Base-by-base conservation (phyloP, 2,113 vertebrate genomes). In the Myodes glareolus region DNA sequence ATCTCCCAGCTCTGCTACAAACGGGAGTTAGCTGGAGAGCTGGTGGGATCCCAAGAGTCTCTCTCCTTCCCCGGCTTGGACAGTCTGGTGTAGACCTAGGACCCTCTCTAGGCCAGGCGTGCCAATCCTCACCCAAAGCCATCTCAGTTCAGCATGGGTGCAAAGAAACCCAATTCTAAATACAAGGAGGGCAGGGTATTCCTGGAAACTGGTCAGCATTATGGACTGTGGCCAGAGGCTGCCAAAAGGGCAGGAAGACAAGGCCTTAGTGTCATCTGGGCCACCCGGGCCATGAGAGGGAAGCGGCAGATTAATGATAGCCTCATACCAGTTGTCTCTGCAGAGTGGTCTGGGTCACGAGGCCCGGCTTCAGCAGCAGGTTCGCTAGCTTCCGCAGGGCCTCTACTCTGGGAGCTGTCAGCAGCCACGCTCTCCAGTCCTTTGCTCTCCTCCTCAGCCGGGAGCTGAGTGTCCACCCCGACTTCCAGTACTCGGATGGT, bases 401-500 rank as follows among this genome's bases (percentile, higher is more conserved):
- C 98, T 55, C 91, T 23, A 92, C 94, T 47, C 16, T 91, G 90
- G 95, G 97, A 94, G 55, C 96, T 95, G 98, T 98, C 77, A 76
- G 90, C 10, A 33, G 94, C 88, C n/a, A 90, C 68, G 45, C 70
- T 47, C 88, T 98, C 98, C 55, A 95, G 78, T 1, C 95, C 47
- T 98, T 99, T 99, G 77, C 78, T 98, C 88, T 99, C 96, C 73
- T 98, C 98, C 25, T 99, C 98, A 2, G 98, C 96, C 0, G 99
- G 98, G 63, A 99, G 97, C 47, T 98, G 98, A 1, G 98, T 86
- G 3, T 99, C 99, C 45, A 99, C 99, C 23, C 99, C 99, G 13
- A 99, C 99, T 97, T 99, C 99, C 84, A 99, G 98, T 93, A 99
- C 99, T 4, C 99, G 99, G 98, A 99, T 99, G 42, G 99, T 99